These are phyloP conservation scores for Oenanthe oenanthe DNA, from an alignment of 2,113 vertebrate species.

Conservation along the genomic window DNA sequence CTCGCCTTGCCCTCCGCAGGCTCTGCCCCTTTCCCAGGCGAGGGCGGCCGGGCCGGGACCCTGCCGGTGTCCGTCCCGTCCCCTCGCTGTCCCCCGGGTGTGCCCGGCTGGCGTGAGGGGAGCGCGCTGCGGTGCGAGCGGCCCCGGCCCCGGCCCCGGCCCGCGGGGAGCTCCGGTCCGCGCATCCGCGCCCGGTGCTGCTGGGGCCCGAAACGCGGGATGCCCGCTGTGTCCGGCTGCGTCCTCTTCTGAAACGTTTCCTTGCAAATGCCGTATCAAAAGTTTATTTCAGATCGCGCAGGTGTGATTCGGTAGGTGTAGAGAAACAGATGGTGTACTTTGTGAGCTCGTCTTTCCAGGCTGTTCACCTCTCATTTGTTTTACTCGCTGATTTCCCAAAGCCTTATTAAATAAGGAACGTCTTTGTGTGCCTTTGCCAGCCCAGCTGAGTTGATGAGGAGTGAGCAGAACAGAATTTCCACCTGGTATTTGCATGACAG, in stretches of 20 bases:
- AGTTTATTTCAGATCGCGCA: fast-evolving
- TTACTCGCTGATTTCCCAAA: neutral
- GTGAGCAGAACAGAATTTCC: neutral
- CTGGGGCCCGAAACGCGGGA: fast-evolving
- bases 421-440: neutral
- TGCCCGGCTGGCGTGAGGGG: neutral
- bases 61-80: too few relatives aligned
- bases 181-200: too few relatives aligned
- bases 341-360: neutral
- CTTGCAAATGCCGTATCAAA: fast-evolving
- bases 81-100: too few relatives aligned
- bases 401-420: fast-evolving
- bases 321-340: neutral
- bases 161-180: fast-evolving
- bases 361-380: fast-evolving
- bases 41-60: too few relatives aligned
- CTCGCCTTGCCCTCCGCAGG: too few relatives aligned
- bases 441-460: neutral
- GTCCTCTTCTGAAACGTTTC: neutral
- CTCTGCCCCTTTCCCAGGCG: too few relatives aligned
- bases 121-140: neutral
- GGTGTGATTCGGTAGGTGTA: neutral
- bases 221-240: fast-evolving
- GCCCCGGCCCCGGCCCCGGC: too few relatives aligned
- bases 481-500: neutral